These are phyloP conservation scores for Telmatochromis sp. DNA, from an alignment of 2,113 vertebrate species.

Conservation along the genomic window DNA sequence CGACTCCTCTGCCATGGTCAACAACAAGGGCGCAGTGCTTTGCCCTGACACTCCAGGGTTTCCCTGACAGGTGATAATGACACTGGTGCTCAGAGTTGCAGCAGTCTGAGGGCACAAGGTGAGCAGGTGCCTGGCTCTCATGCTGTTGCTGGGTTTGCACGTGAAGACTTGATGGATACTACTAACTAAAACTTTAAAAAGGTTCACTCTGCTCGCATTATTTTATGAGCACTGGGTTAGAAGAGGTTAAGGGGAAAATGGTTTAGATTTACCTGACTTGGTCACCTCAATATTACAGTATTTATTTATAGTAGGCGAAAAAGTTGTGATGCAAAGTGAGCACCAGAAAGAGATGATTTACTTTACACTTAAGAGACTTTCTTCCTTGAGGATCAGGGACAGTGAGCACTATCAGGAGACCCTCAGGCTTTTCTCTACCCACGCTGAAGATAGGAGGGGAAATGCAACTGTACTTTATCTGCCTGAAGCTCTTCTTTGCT, in stretches of 20 bases:
- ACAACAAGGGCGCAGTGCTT: neutral
- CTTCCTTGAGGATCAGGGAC: constrained; percentile 5
- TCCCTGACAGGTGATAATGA: constrained; percentile 11
- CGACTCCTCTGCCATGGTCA: neutral
- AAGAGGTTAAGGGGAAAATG: neutral
- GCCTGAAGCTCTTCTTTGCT: constrained; percentile 33
- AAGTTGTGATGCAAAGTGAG: neutral
- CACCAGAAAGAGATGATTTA: neutral
- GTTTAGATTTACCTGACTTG: neutral
- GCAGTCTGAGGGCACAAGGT: neutral
- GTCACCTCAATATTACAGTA: neutral
- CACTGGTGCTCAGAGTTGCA: neutral
- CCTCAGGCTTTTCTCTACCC: constrained; percentile 38
- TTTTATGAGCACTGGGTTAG: neutral
- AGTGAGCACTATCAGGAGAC: constrained; percentile 13
- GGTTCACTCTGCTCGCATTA: neutral
- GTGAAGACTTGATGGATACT: neutral
- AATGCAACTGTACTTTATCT: neutral
- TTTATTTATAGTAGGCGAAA: neutral
- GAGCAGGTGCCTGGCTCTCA: neutral
- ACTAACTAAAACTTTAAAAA: neutral
- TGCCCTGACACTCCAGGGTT: neutral
- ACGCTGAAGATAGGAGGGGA: neutral
- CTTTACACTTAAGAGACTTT: neutral
- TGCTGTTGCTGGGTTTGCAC: neutral